Evolutionary conservation across 2,113 vertebrate genomes (phyloP).

Genomic region (Pseudopodoces humilis): DNA sequence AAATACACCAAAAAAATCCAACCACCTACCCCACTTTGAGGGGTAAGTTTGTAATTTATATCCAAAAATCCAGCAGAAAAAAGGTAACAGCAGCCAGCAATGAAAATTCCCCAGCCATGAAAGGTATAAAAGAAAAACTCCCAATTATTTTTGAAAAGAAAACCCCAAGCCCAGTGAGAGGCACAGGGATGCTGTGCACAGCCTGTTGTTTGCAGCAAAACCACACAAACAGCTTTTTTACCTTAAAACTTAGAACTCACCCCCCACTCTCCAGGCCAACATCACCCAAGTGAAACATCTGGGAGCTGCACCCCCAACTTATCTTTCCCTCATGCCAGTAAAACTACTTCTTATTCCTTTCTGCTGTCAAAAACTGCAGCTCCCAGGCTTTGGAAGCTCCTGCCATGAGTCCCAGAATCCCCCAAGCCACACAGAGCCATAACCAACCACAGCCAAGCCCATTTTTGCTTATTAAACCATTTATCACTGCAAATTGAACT

Average conservation of each 20-base stretch:
- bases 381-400: neutral
- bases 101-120: neutral
- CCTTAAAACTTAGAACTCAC: neutral
- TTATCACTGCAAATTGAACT: slow-evolving; percentile 2
- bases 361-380: neutral
- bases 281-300: neutral
- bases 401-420: neutral
- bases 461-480: slow-evolving; percentile 20
- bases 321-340: neutral
- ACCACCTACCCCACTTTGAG: neutral
- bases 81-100: neutral
- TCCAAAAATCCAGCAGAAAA: neutral
- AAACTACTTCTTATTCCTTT: neutral
- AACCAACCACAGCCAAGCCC: neutral
- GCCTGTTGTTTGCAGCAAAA: neutral
- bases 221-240: neutral
- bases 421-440: neutral
- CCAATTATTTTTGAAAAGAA: neutral
- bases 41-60: neutral
- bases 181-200: neutral
- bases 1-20: neutral
- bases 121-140: neutral
- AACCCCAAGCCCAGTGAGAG: neutral
- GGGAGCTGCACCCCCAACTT: neutral
- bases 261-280: neutral